phyloP scores from a whole-genome alignment of 2,797 vertebrate genomes.

The Takifugu rubripes region DNA sequence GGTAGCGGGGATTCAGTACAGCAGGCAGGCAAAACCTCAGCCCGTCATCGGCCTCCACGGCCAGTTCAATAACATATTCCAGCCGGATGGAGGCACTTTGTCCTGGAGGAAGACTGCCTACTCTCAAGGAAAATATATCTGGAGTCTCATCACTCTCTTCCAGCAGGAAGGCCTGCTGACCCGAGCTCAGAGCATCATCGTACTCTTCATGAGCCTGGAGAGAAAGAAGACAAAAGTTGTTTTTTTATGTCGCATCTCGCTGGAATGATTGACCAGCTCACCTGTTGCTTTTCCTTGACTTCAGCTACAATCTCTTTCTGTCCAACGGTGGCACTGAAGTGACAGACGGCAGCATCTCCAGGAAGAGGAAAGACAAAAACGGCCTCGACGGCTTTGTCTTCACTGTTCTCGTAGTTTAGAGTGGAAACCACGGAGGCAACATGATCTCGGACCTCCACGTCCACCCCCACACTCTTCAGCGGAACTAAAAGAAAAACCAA shows the following conservation, averaged over 20 bases:
- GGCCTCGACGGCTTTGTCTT: constrained; percentile 74
- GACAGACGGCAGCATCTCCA: constrained; percentile 80
- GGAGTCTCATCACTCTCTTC: constrained; percentile 74
- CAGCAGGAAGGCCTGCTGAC: constrained; percentile 75
- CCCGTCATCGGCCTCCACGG: constrained; percentile 74
- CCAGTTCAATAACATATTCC: constrained; percentile 78
- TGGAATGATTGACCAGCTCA: constrained; percentile 39
- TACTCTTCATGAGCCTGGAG: constrained; percentile 68
- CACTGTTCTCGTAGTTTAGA: constrained; percentile 79
- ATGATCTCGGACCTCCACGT: constrained; percentile 74
- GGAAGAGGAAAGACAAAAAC: constrained; percentile 83
- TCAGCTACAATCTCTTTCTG: constrained; percentile 77
- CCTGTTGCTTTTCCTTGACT: constrained; percentile 78
- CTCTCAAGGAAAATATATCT: constrained; percentile 74
- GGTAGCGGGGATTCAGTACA: constrained; percentile 81
- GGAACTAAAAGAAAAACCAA: constrained; percentile 66
- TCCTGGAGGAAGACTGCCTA: constrained; percentile 77
- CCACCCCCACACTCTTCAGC: constrained; percentile 77
- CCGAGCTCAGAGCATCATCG: constrained; percentile 68
- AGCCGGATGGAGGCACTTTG: constrained; percentile 76
- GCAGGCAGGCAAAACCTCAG: constrained; percentile 80
- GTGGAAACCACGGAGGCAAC: constrained; percentile 78
- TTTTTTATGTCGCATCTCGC: neutral
- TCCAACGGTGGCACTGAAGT: constrained; percentile 79
- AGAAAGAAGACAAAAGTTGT: neutral